Percentiles rank a stretch among this genome's conserved stretches.
phyloP scores from a whole-genome alignment of 2,797 vertebrate species.

The Chiroxiphia lanceolata region DNA sequence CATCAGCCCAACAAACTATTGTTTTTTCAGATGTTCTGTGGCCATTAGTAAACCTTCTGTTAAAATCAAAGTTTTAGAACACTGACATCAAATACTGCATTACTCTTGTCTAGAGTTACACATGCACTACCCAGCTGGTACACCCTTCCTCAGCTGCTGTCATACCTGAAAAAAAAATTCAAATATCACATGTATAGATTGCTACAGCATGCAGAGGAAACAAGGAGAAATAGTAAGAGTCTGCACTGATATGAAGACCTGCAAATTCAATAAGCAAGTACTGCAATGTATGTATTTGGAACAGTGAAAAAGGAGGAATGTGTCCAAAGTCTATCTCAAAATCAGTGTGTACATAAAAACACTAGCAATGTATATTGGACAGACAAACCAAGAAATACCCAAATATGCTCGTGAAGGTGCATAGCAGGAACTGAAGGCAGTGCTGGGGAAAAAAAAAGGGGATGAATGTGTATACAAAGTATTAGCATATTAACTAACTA shows the following conservation, averaged over 20 bases:
- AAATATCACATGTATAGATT: not conserved
- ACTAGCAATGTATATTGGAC: not conserved
- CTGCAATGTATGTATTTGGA: not conserved
- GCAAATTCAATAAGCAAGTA: not conserved
- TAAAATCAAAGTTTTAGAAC: not conserved
- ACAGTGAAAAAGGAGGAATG: not conserved
- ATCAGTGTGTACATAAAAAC: not conserved
- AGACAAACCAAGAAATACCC: not conserved
- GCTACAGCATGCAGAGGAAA: not conserved
- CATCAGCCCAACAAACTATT: not conserved
- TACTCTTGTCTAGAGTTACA: not conserved
- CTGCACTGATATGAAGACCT: not conserved
- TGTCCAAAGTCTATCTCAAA: not conserved
- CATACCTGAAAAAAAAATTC: not conserved
- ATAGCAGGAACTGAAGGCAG: not conserved
- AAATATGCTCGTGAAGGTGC: not conserved
- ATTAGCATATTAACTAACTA: not conserved
- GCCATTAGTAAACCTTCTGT: not conserved
- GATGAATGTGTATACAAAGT: not conserved
- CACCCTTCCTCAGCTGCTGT: not conserved
- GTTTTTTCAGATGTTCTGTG: not conserved
- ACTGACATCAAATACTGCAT: not conserved
- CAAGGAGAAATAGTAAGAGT: not conserved
- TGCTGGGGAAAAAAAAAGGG: rapidly evolving
- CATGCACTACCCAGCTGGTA: not conserved